These are phyloP conservation scores for Phoeniculus purpureus DNA, from an alignment of 2,797 vertebrate genomes.

Conservation along the genomic window DNA sequence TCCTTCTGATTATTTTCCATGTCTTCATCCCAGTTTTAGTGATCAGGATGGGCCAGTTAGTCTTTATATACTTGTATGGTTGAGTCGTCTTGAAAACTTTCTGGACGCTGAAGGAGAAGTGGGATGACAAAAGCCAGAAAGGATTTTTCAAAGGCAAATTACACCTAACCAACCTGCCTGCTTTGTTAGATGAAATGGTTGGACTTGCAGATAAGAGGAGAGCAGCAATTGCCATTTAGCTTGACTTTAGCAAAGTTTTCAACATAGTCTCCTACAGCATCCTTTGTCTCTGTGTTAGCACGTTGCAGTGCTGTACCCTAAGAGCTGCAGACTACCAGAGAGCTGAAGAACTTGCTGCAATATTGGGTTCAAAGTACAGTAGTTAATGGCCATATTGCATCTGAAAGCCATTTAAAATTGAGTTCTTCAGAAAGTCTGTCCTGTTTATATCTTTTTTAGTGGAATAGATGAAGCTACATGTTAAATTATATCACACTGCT, in stretches of 20 bases:
- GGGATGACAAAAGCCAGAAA: neutral
- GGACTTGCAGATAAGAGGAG: neutral
- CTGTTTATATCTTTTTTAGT: neutral
- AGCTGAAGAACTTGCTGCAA: neutral
- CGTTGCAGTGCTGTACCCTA: neutral
- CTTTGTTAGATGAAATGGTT: neutral
- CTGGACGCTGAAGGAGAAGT: neutral
- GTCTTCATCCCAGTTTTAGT: neutral
- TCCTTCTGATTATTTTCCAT: neutral
- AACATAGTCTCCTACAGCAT: neutral
- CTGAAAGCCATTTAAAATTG: neutral
- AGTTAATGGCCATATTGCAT: neutral
- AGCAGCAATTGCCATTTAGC: fast-evolving
- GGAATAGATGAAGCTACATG: neutral
- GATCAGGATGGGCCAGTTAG: neutral
- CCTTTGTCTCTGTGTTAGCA: neutral
- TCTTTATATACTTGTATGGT: neutral
- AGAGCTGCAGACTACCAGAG: neutral
- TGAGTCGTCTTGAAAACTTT: neutral
- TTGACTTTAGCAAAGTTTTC: neutral
- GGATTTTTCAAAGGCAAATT: neutral
- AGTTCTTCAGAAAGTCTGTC: neutral
- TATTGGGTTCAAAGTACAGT: neutral
- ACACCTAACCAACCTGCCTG: neutral
- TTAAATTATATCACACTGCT: neutral